Evolutionary conservation across 2,888 invertebrate genomes (phyloP).

Genomic region (Pollenia griseotomentosa): DNA sequence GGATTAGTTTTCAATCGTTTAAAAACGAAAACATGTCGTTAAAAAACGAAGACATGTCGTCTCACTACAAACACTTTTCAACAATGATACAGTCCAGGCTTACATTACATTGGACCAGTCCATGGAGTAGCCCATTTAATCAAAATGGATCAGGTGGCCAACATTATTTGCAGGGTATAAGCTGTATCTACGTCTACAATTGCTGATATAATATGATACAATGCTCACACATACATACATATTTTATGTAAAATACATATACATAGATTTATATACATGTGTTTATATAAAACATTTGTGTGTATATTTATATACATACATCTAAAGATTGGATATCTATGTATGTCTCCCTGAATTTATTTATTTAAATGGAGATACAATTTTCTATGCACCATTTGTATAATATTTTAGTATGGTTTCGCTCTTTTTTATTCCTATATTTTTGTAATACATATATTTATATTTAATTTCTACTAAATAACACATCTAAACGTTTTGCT

Average conservation of each 20-base stretch:
- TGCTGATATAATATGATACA: conserved; percentile 55
- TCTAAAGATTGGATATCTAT: conserved; percentile 26
- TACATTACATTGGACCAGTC: no score
- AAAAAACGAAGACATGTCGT: no score
- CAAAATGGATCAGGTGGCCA: no score
- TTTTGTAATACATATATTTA: conserved; percentile 56
- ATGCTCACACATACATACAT: conserved; percentile 18
- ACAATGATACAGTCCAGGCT: no score
- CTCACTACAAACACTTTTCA: no score
- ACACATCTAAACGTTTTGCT: conserved; percentile 63
- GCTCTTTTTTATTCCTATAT: conserved; percentile 28
- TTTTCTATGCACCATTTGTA: conserved; percentile 57
- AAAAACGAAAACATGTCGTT: no score
- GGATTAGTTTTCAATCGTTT: no score
- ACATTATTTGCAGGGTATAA: no score
- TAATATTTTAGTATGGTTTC: conserved; percentile 42
- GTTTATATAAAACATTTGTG: conserved; percentile 7
- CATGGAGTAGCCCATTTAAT: no score
- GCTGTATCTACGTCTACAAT: conserved; percentile 62
- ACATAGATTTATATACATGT: neutral
- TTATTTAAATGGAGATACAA: conserved; percentile 32
- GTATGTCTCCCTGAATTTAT: conserved; percentile 15
- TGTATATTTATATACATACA: conserved; percentile 13
- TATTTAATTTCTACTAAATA: conserved; percentile 70
- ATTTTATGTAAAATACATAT: conserved; percentile 24